Evolutionary conservation across 2,113 vertebrate species (phyloP), one percentile per base, ranked within the genome.

Genomic region (Lethenteron camtschaticum): DNA sequence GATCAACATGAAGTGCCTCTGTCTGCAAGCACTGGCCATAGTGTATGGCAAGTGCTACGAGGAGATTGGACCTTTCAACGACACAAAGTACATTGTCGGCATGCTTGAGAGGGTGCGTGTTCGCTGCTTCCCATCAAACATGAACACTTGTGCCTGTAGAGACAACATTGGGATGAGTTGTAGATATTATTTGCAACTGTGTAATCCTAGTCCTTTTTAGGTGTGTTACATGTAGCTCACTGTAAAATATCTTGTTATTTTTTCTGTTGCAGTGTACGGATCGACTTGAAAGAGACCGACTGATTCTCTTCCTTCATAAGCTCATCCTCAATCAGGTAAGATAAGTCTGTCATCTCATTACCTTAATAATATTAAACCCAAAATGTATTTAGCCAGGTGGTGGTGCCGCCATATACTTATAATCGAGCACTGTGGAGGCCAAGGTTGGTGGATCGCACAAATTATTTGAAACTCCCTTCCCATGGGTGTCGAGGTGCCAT

Each of bases 1-100:
- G 86, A 86, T 96, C 69, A 82, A 84, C 73, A 99, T 99, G 94
- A 99, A 97, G 82, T 97, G 94, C 78, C 79, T 97, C 72, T 99
- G 94, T 79, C 84, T 99, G 74, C 94, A 99, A 85, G 94, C 94
- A 2, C 79, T 99, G 72, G 80, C 91, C 41, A 96, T 99, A 78
- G 92, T 97, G 75, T 97, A 99, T 18, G 87, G 91, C 73, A 87
- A 90, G 75, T 99, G 94, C 79, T 85, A 79, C 70, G 88, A 95
- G 76, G 92, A 97, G 78, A 99, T 99, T 68, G 94, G 94, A 71
- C 84, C 91, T 1, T 99, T 99, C 79, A 79, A 85, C 13, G 94
- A 99, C 78, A 96, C 89, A 1, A 94, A 86, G 78, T 96, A 96
- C 75, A 94, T 99, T 56, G 84, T 95, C 75, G 92, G 90, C 75